phyloP scores from a whole-genome alignment of 2,797 vertebrate species.

The Hypotaenidia philippensis region DNA sequence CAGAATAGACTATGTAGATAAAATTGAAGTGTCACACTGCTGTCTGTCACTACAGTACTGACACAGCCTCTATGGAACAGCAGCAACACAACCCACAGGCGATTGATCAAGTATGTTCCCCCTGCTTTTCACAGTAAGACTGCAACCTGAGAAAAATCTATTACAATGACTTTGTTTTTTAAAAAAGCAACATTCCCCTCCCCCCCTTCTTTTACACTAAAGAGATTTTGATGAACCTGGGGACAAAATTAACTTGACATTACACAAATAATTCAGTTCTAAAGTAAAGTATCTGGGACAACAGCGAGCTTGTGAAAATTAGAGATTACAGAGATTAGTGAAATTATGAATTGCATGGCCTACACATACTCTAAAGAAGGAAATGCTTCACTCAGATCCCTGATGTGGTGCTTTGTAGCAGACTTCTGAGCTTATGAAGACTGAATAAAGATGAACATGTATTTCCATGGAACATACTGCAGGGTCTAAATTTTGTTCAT shows the following conservation, averaged over 20 bases:
- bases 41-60: background rate
- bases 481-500: background rate
- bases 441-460: background rate
- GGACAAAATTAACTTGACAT: background rate
- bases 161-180: too few species aligned
- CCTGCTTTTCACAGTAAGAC: background rate
- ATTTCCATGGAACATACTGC: background rate
- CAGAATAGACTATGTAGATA: background rate
- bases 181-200: too few species aligned
- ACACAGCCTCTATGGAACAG: background rate
- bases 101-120: background rate
- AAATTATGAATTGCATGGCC: background rate
- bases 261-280: background rate
- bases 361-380: background rate
- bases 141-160: too few species aligned
- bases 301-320: background rate
- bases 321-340: background rate
- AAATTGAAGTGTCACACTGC: background rate
- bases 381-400: background rate
- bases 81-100: background rate
- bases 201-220: too few species aligned
- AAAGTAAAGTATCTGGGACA: background rate
- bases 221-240: too few species aligned
- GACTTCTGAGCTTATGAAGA: background rate
- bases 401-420: background rate